Conservation (phyloP, 2,888 invertebrate species). For the Chrysolina americana region DNA sequence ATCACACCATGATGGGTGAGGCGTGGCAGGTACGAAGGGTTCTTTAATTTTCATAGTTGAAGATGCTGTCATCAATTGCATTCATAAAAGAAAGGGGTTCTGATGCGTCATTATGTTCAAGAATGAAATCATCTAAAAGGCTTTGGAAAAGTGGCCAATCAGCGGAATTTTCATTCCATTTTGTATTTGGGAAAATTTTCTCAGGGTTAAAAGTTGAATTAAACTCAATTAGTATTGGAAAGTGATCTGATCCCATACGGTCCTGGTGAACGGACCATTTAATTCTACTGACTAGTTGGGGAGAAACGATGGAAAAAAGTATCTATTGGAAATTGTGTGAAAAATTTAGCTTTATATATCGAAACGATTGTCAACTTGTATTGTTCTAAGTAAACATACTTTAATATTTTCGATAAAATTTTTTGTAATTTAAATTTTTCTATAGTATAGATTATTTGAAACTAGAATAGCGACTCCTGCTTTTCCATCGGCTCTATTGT, state of each 20-base stretch:
- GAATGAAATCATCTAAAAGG: slow-evolving; percentile 11
- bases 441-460: slow-evolving; percentile 20
- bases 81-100: background rate
- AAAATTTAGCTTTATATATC: slow-evolving; percentile 31
- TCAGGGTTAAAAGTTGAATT: background rate
- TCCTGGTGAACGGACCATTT: slow-evolving; percentile 26
- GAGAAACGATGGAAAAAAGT: slow-evolving; percentile 22
- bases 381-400: slow-evolving; percentile 20
- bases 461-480: slow-evolving; percentile 31
- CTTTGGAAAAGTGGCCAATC: slow-evolving; percentile 20
- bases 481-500: slow-evolving; percentile 25
- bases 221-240: slow-evolving; percentile 25
- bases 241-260: slow-evolving; percentile 29
- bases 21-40: slow-evolving; percentile 19
- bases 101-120: background rate
- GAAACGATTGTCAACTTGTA: slow-evolving; percentile 10
- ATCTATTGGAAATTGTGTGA: slow-evolving; percentile 23
- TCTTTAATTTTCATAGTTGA: slow-evolving; percentile 2
- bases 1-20: background rate
- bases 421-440: slow-evolving; percentile 14
- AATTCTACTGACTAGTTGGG: slow-evolving; percentile 21
- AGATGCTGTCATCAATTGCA: slow-evolving; percentile 14
- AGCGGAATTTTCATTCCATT: slow-evolving; percentile 28
- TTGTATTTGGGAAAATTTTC: slow-evolving; percentile 26
- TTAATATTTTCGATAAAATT: slow-evolving; percentile 14